Evolutionary conservation across 1,140 invertebrate species (phyloP).

Genomic region (Drosophila chauvacae): DNA sequence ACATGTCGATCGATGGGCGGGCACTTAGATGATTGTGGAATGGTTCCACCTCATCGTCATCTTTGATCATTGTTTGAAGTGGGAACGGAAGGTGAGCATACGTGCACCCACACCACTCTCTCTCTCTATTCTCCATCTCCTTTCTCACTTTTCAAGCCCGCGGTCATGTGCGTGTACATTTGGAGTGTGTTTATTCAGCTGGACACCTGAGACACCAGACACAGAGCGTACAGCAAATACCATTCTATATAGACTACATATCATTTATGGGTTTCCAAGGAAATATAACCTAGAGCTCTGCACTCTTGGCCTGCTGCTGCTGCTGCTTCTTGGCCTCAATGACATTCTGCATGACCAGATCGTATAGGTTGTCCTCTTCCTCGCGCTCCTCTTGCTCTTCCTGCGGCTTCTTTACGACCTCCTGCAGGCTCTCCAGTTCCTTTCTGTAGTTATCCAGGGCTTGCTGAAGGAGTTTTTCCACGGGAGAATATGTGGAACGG

Average conservation of each 20-base stretch:
- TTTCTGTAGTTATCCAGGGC: conserved; percentile 74
- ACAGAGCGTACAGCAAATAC: conserved; percentile 39
- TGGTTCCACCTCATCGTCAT: conserved; percentile 22
- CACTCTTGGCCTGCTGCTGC: conserved; percentile 37
- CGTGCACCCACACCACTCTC: conserved; percentile 8
- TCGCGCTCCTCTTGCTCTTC: conserved; percentile 3
- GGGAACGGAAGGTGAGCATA: conserved; percentile 55
- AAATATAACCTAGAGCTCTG: conserved; percentile 33
- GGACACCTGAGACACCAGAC: conserved; percentile 39
- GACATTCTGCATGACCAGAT: conserved; percentile 68
- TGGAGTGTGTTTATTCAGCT: conserved; percentile 70
- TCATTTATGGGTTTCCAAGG: conserved; percentile 43
- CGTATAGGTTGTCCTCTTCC: conserved; percentile 56
- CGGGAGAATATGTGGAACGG: conserved; percentile 76
- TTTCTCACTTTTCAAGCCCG: conserved; percentile 1
- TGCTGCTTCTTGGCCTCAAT: conserved; percentile 50
- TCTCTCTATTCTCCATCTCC: conserved; percentile 13
- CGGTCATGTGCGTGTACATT: conserved; percentile 49
- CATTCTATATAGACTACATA: conserved; percentile 5
- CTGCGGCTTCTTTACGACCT: not conserved
- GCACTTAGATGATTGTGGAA: conserved; percentile 58
- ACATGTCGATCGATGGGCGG: conserved; percentile 39
- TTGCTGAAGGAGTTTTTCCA: conserved; percentile 73
- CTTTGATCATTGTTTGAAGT: conserved; percentile 55
- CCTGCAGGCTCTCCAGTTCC: conserved; percentile 50